phyloP scores from a whole-genome alignment of 2,113 vertebrate species.

The Ovis canadensis region DNA sequence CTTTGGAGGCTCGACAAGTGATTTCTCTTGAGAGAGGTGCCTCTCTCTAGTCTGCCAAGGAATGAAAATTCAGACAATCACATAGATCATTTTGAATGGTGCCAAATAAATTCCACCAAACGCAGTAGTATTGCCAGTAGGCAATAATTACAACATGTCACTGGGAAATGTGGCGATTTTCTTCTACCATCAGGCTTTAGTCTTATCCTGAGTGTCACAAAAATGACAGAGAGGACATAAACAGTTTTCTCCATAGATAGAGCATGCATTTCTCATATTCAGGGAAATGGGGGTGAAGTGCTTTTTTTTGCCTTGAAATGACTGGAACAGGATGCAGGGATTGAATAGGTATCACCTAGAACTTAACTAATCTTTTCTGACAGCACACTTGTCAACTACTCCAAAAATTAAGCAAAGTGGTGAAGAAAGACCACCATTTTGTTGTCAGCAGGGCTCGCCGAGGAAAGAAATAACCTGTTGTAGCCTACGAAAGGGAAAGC shows the following conservation, averaged over 20 bases:
- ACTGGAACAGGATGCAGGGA: neutral
- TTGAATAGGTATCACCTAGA: neutral
- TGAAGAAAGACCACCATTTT: constrained; percentile 27
- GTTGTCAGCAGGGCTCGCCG: neutral
- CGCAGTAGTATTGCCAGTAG: neutral
- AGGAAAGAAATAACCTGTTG: constrained; percentile 13
- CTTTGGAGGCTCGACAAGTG: neutral
- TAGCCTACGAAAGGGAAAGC: neutral
- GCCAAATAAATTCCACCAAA: constrained; percentile 50
- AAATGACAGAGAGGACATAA: neutral
- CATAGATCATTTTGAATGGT: constrained; percentile 44
- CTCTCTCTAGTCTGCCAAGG: constrained; percentile 44
- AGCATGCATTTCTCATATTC: neutral
- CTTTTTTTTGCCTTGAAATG: neutral
- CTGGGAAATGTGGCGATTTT: constrained; percentile 11
- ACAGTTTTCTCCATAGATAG: neutral
- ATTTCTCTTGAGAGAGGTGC: constrained; percentile 44
- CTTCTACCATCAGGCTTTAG: neutral
- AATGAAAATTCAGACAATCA: constrained; percentile 46
- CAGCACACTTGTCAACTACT: neutral
- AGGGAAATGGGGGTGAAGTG: neutral
- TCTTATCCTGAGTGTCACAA: neutral
- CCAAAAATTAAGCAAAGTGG: neutral
- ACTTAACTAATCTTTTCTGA: neutral
- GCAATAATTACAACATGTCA: constrained; percentile 18